Evolutionary conservation across 2,797 vertebrate species (phyloP).

Genomic region (Setipinna tenuifilis): DNA sequence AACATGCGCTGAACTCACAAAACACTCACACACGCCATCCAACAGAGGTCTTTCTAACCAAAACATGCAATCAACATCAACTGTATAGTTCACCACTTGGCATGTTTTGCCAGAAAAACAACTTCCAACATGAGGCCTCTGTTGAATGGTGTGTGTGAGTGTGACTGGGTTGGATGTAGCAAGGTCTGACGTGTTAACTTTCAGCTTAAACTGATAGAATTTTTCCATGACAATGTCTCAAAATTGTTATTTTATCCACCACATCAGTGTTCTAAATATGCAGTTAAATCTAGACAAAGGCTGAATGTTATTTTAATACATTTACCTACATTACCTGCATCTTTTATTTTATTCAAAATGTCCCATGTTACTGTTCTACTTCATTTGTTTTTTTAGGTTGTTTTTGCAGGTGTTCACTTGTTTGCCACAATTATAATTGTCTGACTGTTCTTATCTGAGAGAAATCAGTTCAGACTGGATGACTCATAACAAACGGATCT

Average conservation of each 20-base stretch:
- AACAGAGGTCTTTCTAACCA: background rate
- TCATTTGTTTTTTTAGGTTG: too few relatives aligned
- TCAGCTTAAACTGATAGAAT: background rate
- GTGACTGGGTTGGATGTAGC: background rate
- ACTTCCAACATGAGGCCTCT: background rate
- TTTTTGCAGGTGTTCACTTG: background rate
- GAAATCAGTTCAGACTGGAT: background rate
- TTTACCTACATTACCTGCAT: background rate
- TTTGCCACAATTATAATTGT: background rate
- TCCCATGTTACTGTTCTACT: too few relatives aligned
- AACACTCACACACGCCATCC: background rate
- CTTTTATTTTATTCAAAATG: too few relatives aligned
- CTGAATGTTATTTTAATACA: background rate
- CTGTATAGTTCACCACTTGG: background rate
- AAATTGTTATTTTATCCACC: background rate
- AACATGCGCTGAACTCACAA: background rate
- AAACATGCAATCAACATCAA: slow-evolving; percentile 20
- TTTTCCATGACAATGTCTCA: background rate
- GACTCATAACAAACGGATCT: background rate
- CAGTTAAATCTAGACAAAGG: background rate
- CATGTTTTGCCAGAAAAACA: background rate
- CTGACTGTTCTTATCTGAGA: background rate
- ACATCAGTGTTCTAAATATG: background rate
- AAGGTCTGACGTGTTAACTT: background rate
- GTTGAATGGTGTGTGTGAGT: too few relatives aligned